Percentiles rank a stretch among this genome's conserved stretches.
Conservation (phyloP, 1,140 invertebrate species). For the fruit fly (Drosophila melanogaster) region Release_6_plus_ISO1_MT NT_037436.4:21229001-21229500, state of each 20-base stretch:
- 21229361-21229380: constrained; percentile 11
- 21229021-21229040: too few relatives aligned
- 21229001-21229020: too few relatives aligned
- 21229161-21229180: constrained; percentile 55
- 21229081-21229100: too few relatives aligned
- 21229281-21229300: background rate
- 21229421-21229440: constrained; percentile 43
- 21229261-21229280: too few relatives aligned
- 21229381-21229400: constrained; percentile 11
- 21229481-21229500: constrained; percentile 57
- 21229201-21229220: constrained; percentile 22
- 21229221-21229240: constrained; percentile 64
- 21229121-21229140: background rate
- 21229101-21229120: too few relatives aligned
- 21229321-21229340: constrained; percentile 1
- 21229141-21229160: constrained; percentile 28
- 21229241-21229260: constrained; percentile 46
- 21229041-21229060: too few relatives aligned
- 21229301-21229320: constrained; percentile 12
- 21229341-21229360: constrained; percentile 23
- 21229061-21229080: too few relatives aligned
- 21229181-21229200: constrained; percentile 45
- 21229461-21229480: constrained; percentile 61
- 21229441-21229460: constrained; percentile 22
- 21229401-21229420: constrained; percentile 46